Evolutionary conservation across 2,888 invertebrate species (phyloP), one percentile per base, ranked within the genome.

Genomic region (Unio pictorum): DNA sequence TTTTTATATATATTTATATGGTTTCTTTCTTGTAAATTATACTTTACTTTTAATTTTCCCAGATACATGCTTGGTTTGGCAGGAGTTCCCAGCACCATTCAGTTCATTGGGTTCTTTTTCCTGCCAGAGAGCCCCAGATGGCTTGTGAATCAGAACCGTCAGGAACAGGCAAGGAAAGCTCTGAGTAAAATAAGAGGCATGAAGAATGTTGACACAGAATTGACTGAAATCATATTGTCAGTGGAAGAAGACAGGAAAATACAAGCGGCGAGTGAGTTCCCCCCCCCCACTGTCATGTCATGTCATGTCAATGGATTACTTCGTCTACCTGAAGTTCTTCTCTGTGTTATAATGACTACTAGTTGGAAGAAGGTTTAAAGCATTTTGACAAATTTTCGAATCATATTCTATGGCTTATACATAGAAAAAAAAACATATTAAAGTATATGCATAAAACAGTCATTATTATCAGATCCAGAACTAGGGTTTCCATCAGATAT

Each of bases 21-120:
- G 23, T 62, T 62, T 68, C 3, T 45, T 45, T 63, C n/a, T 64
- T 17, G 45, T 18, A 59, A 58, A 56, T 7, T 64, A 8, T 56
- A 15, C 20, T 23, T 62, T 61, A 28, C 11, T 45, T 45, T 45
- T 15, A 45, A 45, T 69, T 55, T 59, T 64, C 81, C 58, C 75
- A 90, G 92, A 83, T 91, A 91, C 75, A 92, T 92, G 92, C 84
- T 92, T 64, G 92, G 91, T 1, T 79, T 92, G 23, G 92, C 91
- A 3, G 92, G 89, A 3, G 82, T 92, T 3, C 92, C 92, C 0
- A 89, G 91, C 0, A 66, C 90, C 6, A 84, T 92, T 34, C 92
- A 92, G 83, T 91, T 92, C 66, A 72, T 92, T 30, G 92, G 92
- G 0, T 92, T 92, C 80, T 66, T 81, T 54, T 91, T 91, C 77